Evolutionary conservation across 2,797 vertebrate species (phyloP), one percentile per base, ranked within the genome.

Genomic region (Clarias pachynema): DNA sequence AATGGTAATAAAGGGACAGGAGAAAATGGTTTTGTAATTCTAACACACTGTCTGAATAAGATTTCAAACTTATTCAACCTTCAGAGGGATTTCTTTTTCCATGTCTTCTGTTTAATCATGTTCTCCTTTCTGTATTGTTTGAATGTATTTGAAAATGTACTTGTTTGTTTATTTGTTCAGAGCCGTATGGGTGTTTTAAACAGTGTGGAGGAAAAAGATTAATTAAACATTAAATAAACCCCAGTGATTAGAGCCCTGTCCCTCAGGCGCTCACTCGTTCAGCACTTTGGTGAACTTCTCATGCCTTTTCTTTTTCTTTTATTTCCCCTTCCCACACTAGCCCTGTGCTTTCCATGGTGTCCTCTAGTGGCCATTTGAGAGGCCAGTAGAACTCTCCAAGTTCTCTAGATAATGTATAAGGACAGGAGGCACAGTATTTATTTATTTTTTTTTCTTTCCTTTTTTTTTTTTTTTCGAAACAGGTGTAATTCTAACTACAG

Each of bases 261-360:
- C 94, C 92, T 92, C 93, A 93, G 93, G 93, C 93, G 95, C 94
- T 95, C 93, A 95, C 94, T 96, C 95, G 93, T 93, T 96, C 94
- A 96, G 96, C 96, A 97, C 97, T 97, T 98, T 97, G 90, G 94
- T 95, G 94, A 91, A 94, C 93, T 95, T 92, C 92, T 95, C 91
- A 95, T 96, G 95, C 95, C 96, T 96, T 94, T 86, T 4, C 29
- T 91, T 57, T 49, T 20, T 78, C 56, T 97, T 94, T 65, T 63
- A 91, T 91, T 62, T 78, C 84, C 2, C 7, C 29, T 5, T 16
- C 16, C 3, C 81, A 85, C 93, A 91, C 88, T 91, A 87, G 77
- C 95, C 94, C 92, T 96, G n/a, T 79, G 59, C 81, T 82, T 66
- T 34, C 82, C 56, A 59, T 70, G 85, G 80, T 59, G 79, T 78